Evolutionary conservation across 1,140 invertebrate genomes (phyloP), one percentile per base, ranked within the genome.

Genomic region (Sycobia sp.): DNA sequence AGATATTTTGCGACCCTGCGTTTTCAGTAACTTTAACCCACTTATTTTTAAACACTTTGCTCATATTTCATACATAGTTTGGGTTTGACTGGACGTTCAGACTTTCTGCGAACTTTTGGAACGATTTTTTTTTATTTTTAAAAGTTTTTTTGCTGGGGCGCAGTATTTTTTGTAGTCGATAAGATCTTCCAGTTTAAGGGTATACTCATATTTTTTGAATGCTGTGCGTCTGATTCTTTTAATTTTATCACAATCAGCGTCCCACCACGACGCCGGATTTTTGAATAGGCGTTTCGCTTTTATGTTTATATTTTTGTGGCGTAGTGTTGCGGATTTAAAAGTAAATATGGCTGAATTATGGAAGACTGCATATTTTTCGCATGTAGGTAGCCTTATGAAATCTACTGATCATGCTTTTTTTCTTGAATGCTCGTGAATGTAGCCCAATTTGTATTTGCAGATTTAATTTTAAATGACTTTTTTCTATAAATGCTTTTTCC

Each of bases 201-300:
- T 16, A n/a, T 18, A 16, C 2, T 43, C 10, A 9, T 10, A 55
- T 29, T 55, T 55, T 29, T 41, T 55, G n/a, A 55, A 23, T 2
- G 34, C 20, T 3, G 47, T 22, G 14, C 7, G 4, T 9, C n/a
- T 10, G 8, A 65, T 11, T 56, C 50, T 36, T 55, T 50, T 61
- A n/a, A 49, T n/a, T 58, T 46, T 60, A 9, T 65, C 13, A 25
- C 64, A 67, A 3, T 69, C 65, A 0, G 4, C 1, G 13, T 68
- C 63, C 60, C 63, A 69, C 67, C 64, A 69, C 1, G 38, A 27
- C 16, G 29, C 32, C 0, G 50, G 34, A 36, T 53, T 53, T 27
- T 44, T 16, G 2, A 8, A 1, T 2, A n/a, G 10, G n/a, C 9
- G 0, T 44, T 44, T 57, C 27, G 4, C 3, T 46, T 25, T 14